These are phyloP conservation scores for Harmothoe impar DNA, from an alignment of 2,888 invertebrate species.

Conservation along the genomic window DNA sequence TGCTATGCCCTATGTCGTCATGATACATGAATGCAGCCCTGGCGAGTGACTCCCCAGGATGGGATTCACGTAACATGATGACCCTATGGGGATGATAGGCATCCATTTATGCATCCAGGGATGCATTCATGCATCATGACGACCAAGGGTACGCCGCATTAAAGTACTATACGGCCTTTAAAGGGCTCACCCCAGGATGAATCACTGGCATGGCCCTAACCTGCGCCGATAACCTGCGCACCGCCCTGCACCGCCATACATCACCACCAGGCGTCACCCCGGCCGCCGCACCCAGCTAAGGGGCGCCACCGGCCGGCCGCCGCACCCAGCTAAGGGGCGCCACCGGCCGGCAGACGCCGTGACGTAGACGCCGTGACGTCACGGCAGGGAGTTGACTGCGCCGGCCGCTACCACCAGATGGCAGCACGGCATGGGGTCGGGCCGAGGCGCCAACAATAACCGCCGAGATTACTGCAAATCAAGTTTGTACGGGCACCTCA, in stretches of 20 bases:
- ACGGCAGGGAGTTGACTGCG: conserved; percentile 10
- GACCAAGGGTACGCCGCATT: no score
- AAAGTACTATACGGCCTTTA: no score
- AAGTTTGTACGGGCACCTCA: conserved; percentile 12
- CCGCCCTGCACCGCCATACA: background rate
- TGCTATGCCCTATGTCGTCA: no score
- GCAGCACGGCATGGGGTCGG: conserved; percentile 51
- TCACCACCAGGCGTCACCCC: conserved; percentile 24
- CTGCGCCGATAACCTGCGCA: background rate
- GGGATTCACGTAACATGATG: no score
- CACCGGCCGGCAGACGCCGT: background rate
- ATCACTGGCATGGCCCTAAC: background rate
- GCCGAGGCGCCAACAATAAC: conserved; percentile 44
- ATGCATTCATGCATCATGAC: no score
- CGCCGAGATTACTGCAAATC: conserved; percentile 30
- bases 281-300: background rate
- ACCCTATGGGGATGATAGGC: no score
- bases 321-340: background rate
- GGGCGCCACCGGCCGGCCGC: background rate
- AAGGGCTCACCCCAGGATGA: background rate
- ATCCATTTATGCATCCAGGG: no score
- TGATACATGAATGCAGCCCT: no score
- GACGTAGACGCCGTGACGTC: conserved; percentile 23
- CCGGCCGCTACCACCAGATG: conserved; percentile 47
- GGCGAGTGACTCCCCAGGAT: no score